Conservation (phyloP, 2,113 vertebrate genomes). For the Azemiops feae region DNA sequence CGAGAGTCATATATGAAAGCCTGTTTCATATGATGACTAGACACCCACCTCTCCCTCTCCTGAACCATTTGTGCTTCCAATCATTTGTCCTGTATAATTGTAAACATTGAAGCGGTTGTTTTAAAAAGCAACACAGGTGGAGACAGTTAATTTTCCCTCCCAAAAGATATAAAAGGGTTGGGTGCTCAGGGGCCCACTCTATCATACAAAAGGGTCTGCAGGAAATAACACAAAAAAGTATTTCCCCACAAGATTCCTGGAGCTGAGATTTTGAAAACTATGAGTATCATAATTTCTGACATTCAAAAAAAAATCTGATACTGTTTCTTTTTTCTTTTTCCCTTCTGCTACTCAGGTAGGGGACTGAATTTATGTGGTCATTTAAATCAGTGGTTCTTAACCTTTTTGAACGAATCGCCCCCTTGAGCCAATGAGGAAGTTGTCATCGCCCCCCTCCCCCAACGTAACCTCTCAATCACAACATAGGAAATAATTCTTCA, state of each 20-base stretch:
- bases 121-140: background rate
- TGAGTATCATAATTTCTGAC: background rate
- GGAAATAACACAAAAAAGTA: background rate
- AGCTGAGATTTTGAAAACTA: background rate
- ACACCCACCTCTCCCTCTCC: background rate
- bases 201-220: background rate
- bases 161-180: background rate
- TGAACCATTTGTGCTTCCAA: background rate
- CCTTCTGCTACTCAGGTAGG: background rate
- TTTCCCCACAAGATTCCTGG: background rate
- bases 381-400: too few relatives aligned
- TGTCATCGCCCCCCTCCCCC: too few relatives aligned
- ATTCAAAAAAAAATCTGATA: background rate
- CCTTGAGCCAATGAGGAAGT: too few relatives aligned
- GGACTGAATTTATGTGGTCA: background rate
- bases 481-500: too few relatives aligned
- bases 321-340: background rate
- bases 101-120: background rate
- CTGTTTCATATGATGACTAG: background rate
- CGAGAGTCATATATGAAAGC: background rate
- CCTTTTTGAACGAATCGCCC: too few relatives aligned
- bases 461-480: too few relatives aligned
- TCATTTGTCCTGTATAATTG: background rate
- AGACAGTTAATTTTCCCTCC: background rate
- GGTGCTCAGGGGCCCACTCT: background rate